These are phyloP conservation scores for Acrobasis consociella DNA, from an alignment of 2,888 invertebrate genomes.

Conservation along the genomic window DNA sequence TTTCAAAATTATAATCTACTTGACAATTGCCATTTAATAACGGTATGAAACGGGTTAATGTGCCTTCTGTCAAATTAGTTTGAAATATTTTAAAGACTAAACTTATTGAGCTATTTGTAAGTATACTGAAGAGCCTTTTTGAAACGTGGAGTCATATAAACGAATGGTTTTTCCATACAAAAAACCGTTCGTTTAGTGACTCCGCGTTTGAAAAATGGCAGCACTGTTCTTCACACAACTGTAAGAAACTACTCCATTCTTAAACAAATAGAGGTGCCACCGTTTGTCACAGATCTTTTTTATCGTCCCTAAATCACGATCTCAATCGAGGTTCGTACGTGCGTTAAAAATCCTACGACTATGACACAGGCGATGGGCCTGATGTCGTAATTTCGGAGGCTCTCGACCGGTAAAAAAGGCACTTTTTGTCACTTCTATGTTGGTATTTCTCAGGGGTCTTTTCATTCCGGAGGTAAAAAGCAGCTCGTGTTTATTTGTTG, in stretches of 20 bases:
- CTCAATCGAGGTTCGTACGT: conserved; percentile 58
- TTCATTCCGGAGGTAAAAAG: conserved; percentile 36
- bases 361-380: conserved; percentile 55
- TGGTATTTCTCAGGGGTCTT: conserved; percentile 49
- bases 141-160: too few relatives aligned
- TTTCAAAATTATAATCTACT: too few relatives aligned
- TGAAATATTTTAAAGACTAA: too few relatives aligned
- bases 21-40: too few relatives aligned
- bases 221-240: too few relatives aligned
- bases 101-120: too few relatives aligned
- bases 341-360: conserved; percentile 53
- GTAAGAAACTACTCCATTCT: conserved; percentile 11
- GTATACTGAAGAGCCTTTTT: too few relatives aligned
- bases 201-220: too few relatives aligned
- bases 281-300: conserved; percentile 49
- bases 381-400: conserved; percentile 56
- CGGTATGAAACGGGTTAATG: too few relatives aligned
- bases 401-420: conserved; percentile 41
- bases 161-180: too few relatives aligned
- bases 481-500: conserved; percentile 12
- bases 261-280: conserved; percentile 45
- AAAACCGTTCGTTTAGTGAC: too few relatives aligned
- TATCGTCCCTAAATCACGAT: conserved; percentile 53
- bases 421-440: conserved; percentile 50
- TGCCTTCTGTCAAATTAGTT: too few relatives aligned